Evolutionary conservation across 2,113 vertebrate genomes (phyloP).

Genomic region (Ia io): DNA sequence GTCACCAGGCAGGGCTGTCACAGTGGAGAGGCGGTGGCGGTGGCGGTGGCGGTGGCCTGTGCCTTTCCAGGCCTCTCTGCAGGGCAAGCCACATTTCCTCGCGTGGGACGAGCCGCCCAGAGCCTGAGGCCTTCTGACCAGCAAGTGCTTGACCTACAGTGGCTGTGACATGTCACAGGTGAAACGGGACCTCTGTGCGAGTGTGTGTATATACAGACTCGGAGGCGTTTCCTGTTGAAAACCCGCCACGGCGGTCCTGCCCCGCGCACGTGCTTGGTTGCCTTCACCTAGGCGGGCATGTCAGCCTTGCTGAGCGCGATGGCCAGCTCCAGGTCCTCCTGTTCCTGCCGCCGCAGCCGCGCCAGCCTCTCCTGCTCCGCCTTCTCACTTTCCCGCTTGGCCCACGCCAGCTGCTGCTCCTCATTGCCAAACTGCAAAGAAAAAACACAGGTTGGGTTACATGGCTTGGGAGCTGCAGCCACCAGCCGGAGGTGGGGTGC

Average conservation of each 20-base stretch:
- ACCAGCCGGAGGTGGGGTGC: fast-evolving
- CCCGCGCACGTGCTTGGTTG: fast-evolving
- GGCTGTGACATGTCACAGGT: constrained; percentile 28
- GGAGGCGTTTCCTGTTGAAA: fast-evolving
- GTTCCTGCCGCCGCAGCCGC: constrained; percentile 93
- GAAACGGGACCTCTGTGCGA: neutral
- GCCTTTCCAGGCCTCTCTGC: neutral
- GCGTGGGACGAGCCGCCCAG: neutral
- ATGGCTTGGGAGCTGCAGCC: neutral
- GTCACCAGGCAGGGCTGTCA: neutral
- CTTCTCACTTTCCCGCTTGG: constrained; percentile 96
- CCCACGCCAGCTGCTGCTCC: constrained; percentile 98
- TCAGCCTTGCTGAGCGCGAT: constrained; percentile 99
- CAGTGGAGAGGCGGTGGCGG: neutral
- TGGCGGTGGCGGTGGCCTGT: neutral
- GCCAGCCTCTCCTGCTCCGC: constrained; percentile 95
- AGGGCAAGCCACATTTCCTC: neutral
- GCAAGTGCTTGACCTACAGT: constrained; percentile 26
- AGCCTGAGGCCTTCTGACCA: constrained; percentile 12
- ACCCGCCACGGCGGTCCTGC: neutral
- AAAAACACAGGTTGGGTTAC: constrained; percentile 62
- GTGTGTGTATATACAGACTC: neutral
- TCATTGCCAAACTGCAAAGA: constrained; percentile 94
- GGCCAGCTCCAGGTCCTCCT: constrained; percentile 97
- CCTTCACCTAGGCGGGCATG: constrained; percentile 90